A percentile compares a stretch with the other conserved stretches of the same genome.
Evolutionary conservation across 1,140 invertebrate genomes (phyloP).

Genomic region (Agrypnia vestita): DNA sequence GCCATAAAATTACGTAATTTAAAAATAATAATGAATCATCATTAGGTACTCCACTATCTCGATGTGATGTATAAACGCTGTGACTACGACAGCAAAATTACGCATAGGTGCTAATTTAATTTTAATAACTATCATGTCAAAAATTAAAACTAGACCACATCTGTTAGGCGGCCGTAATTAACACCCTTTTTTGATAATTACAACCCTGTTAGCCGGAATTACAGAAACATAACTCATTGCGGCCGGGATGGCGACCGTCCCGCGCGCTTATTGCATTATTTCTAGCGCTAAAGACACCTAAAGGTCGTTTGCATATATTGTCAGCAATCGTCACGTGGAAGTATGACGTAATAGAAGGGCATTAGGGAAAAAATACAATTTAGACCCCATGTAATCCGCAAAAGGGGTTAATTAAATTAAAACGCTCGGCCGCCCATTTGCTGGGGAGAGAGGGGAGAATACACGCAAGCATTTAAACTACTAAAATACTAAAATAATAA

Average conservation of each 20-base stretch:
- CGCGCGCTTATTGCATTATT: conserved; percentile 38
- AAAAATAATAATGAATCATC: too few species aligned
- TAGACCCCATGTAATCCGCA: conserved; percentile 46
- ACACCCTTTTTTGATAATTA: conserved; percentile 11
- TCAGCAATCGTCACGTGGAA: neutral
- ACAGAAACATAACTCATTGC: conserved; percentile 34
- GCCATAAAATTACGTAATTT: too few species aligned
- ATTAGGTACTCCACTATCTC: too few species aligned
- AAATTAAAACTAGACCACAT: conserved; percentile 41
- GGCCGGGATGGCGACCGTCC: conserved; percentile 18
- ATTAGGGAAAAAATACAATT: conserved; percentile 50
- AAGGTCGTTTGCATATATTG: conserved; percentile 54
- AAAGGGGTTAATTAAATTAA: conserved; percentile 62
- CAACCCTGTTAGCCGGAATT: conserved; percentile 18
- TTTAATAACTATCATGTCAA: conserved; percentile 40
- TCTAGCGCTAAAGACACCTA: conserved; percentile 32
- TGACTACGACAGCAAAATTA: conserved; percentile 14
- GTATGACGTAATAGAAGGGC: conserved; percentile 28
- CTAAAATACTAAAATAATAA: too few species aligned
- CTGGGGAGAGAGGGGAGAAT: neutral
- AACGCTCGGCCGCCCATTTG: conserved; percentile 40
- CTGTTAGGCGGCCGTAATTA: conserved; percentile 21
- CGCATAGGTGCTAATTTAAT: conserved; percentile 22
- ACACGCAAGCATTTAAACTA: too few species aligned
- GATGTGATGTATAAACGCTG: too few species aligned